These are phyloP conservation scores for Chrysina gloriosa DNA, from an alignment of 2,888 invertebrate genomes.

Conservation along the genomic window DNA sequence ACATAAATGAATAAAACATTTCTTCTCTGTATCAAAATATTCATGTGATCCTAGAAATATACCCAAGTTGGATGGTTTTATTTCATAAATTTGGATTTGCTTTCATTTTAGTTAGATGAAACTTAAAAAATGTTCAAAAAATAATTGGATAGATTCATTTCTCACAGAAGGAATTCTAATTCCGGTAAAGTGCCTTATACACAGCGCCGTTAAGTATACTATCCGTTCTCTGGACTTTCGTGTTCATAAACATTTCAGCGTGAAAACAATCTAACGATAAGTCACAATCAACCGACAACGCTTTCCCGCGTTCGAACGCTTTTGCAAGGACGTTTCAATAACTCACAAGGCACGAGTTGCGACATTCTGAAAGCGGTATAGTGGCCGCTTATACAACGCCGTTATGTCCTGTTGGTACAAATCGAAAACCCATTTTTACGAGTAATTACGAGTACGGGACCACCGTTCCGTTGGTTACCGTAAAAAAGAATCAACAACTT, in stretches of 20 bases:
- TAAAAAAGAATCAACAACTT: too few species aligned
- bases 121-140: too few species aligned
- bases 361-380: constrained; percentile 12
- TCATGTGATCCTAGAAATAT: too few species aligned
- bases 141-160: too few species aligned
- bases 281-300: constrained; percentile 7
- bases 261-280: constrained; percentile 26
- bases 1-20: too few species aligned
- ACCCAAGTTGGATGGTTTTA: too few species aligned
- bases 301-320: constrained; percentile 9
- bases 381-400: constrained; percentile 17
- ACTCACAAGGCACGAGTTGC: constrained; percentile 12
- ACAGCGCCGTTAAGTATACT: neutral
- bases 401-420: constrained; percentile 5
- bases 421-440: neutral
- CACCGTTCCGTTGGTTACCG: neutral
- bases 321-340: constrained; percentile 31
- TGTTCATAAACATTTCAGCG: constrained; percentile 17
- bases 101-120: too few species aligned
- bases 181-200: too few species aligned
- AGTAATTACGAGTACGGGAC: constrained; percentile 1
- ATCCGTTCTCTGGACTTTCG: neutral
- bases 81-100: too few species aligned
- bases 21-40: too few species aligned
- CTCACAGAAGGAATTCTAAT: too few species aligned